A percentile compares a stretch with the other conserved stretches of the same genome.
Evolutionary conservation across 1,140 invertebrate species (phyloP).

Genomic region (Asobara japonica): DNA sequence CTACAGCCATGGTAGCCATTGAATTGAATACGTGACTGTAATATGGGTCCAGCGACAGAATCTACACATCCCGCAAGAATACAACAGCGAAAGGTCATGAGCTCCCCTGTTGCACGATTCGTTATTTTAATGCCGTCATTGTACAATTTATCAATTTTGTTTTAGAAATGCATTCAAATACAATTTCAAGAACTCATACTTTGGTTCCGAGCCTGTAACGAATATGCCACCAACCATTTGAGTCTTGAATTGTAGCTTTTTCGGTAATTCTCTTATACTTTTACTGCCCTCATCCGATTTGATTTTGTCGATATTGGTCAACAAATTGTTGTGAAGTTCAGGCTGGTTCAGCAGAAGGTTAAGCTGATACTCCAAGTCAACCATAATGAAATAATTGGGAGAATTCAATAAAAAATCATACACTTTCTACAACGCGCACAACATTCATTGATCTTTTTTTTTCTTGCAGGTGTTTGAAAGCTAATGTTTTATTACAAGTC

Average conservation of each 20-base stretch:
- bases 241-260: neutral
- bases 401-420: too few species aligned
- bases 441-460: too few species aligned
- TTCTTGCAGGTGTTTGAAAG: too few species aligned
- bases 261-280: neutral
- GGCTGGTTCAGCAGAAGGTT: too few species aligned
- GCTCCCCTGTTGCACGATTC: neutral
- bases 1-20: slow-evolving; percentile 39
- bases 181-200: neutral
- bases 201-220: neutral
- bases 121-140: neutral
- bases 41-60: slow-evolving; percentile 33
- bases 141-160: neutral
- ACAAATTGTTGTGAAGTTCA: too few species aligned
- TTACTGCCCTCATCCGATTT: too few species aligned
- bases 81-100: neutral
- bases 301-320: too few species aligned
- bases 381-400: too few species aligned
- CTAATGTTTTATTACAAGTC: too few species aligned
- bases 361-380: too few species aligned
- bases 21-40: slow-evolving; percentile 36
- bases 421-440: too few species aligned
- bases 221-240: neutral
- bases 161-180: slow-evolving; percentile 9
- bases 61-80: slow-evolving; percentile 19